Conservation (phyloP, 2,888 invertebrate genomes). For the Euclidia mi region DNA sequence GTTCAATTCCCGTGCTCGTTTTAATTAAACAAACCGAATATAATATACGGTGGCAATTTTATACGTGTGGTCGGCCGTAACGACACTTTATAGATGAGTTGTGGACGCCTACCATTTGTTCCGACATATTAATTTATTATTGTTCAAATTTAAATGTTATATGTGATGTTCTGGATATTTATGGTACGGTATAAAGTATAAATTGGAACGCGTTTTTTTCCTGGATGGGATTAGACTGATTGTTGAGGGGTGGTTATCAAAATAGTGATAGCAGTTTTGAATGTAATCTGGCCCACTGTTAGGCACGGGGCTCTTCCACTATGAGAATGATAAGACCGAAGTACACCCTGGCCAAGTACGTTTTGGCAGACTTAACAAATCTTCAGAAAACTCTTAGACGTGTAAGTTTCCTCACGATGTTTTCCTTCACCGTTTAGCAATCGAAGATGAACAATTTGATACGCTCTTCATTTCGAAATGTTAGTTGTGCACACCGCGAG, state of each 20-base stretch:
- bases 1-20: conserved; percentile 66
- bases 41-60: conserved; percentile 74
- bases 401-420: too few species aligned
- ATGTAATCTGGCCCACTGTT: too few species aligned
- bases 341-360: too few species aligned
- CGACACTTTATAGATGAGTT: conserved; percentile 60
- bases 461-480: background rate
- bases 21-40: conserved; percentile 82
- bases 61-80: conserved; percentile 58
- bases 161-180: conserved; percentile 32
- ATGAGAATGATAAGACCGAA: too few species aligned
- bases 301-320: too few species aligned
- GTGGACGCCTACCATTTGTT: conserved; percentile 56
- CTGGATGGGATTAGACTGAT: conserved; percentile 10
- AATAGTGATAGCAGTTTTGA: background rate
- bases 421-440: too few species aligned
- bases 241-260: too few species aligned
- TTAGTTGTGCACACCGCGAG: too few species aligned
- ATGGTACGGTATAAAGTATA: conserved; percentile 35
- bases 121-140: conserved; percentile 57
- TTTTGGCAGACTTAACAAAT: too few species aligned
- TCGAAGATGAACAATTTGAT: background rate
- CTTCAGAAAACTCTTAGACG: too few species aligned
- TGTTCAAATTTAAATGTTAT: conserved; percentile 51
- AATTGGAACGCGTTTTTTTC: conserved; percentile 20